phyloP scores from a whole-genome alignment of 2,888 invertebrate species.

The Crematogaster levior region DNA sequence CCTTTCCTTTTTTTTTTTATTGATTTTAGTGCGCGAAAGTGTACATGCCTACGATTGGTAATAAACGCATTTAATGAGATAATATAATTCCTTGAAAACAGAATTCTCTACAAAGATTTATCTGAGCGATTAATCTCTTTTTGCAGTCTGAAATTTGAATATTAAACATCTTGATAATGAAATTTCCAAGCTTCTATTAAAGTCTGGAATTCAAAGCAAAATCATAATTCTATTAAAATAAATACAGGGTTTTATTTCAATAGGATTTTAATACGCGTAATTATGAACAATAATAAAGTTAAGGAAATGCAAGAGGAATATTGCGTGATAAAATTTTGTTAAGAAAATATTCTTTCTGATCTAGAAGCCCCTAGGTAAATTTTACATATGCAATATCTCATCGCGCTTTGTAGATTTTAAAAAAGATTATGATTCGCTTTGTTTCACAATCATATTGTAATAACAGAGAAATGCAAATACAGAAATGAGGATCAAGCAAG shows the following conservation, averaged over 20 bases:
- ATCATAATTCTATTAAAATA: not conserved
- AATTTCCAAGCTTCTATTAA: not conserved
- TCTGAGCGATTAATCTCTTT: not conserved
- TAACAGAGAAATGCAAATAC: not conserved
- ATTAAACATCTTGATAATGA: constrained; percentile 4
- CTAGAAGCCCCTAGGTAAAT: not conserved
- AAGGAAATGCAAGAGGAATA: not conserved
- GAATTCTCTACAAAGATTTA: not conserved
- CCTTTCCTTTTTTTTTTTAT: not conserved
- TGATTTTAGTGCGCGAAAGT: not conserved
- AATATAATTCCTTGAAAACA: not conserved
- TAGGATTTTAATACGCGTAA: not conserved
- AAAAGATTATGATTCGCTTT: not conserved
- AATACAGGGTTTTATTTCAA: not conserved
- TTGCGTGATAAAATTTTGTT: not conserved
- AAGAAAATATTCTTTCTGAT: constrained; percentile 9
- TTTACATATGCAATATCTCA: not conserved
- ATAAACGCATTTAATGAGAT: not conserved
- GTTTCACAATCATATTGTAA: not conserved
- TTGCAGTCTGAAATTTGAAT: not conserved
- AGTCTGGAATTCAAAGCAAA: not conserved
- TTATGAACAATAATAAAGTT: not conserved
- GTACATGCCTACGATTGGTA: not conserved
- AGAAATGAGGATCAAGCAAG: constrained; percentile 5
- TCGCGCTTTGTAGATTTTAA: not conserved